Evolutionary conservation across 2,113 vertebrate species (phyloP), one percentile per base, ranked within the genome.

Genomic region (Azemiops feae): DNA sequence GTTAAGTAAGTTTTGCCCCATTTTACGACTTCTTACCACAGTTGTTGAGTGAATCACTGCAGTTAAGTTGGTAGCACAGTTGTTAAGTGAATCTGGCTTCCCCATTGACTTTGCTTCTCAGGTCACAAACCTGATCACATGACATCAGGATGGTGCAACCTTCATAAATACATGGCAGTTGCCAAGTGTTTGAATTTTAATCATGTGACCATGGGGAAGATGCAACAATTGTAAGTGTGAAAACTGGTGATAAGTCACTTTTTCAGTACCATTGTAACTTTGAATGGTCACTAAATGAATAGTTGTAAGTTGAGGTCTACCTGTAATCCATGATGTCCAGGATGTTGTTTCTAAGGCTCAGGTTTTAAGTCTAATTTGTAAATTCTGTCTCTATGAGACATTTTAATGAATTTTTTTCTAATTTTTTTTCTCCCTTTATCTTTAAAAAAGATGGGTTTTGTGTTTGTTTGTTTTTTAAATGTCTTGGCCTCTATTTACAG

Each of bases 281-380:
- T 64, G 58, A 30, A 23, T 50, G 5, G 55, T 30, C 27, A 64
- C 30, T 64, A 64, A 64, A 64, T 64, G 25, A 64, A 30, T 64
- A 27, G 10, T 64, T 64, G 27, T 64, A 64, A 64, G 27, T 64
- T 64, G 27, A 64, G 10, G 27, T 64, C 58, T 64, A 64, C 30
- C 58, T 30, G 58, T 64, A 97, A 97, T 97, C 94, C 97, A 92
- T 96, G 97, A 97, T 97, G 95, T 96, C 94, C 95, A 91, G 93
- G 92, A 95, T 90, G 89, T 96, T 97, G 96, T 97, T 97, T 94
- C 95, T 92, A 94, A 87, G 95, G 85, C 92, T 94, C 92, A 91
- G 45, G 4, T 27, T 27, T 87, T 87, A 87, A 47, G 11, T 87
- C 27, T 87, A 52, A 39, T 25, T 47, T 18, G 47, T 47, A 47